Conservation (phyloP, 2,888 invertebrate genomes). For the Ceriagrion tenellum region DNA sequence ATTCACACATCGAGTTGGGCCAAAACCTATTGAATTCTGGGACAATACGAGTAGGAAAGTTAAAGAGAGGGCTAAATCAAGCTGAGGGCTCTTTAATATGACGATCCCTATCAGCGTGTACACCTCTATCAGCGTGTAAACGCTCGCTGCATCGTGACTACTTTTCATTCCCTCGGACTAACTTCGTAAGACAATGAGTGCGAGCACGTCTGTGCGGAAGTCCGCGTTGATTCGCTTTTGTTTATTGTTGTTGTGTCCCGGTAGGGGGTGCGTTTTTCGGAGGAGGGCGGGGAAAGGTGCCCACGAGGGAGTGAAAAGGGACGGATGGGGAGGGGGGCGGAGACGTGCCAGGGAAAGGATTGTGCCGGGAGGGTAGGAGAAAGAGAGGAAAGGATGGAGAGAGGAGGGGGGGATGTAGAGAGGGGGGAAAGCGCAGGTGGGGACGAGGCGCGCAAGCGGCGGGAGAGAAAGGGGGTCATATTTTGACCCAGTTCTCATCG, state of each 20-base stretch:
- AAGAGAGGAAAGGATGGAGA: background rate
- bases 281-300: background rate
- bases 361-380: background rate
- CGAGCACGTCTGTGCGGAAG: background rate
- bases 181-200: background rate
- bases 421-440: background rate
- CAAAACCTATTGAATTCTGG: no score
- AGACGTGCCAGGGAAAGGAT: background rate
- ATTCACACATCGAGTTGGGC: no score
- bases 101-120: background rate
- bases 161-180: no score
- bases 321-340: background rate
- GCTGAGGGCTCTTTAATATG: background rate
- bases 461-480: conserved; percentile 56
- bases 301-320: background rate
- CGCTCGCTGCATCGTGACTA: background rate
- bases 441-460: background rate
- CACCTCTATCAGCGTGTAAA: background rate
- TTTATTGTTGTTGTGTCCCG: background rate
- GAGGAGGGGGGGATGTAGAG: background rate
- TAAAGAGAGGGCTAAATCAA: no score
- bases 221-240: background rate
- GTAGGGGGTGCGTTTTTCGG: background rate
- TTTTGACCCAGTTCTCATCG: conserved; percentile 59
- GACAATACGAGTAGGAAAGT: no score